phyloP scores from a whole-genome alignment of 1,140 invertebrate species.

The Drosophila ambigua region DNA sequence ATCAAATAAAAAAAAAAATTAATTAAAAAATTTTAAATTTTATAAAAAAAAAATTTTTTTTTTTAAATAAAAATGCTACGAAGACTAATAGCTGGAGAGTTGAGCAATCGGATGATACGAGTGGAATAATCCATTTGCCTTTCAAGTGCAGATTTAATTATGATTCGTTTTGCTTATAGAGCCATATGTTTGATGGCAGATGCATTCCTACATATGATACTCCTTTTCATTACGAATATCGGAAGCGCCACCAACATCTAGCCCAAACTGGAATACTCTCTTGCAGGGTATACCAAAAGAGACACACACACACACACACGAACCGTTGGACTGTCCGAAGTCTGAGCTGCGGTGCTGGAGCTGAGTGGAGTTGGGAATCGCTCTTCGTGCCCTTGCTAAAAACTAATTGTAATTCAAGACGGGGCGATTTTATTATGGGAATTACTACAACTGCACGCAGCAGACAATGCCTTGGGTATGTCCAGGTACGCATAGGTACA shows the following conservation, averaged over 20 bases:
- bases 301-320: not conserved
- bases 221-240: too few relatives aligned
- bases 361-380: conserved; percentile 17
- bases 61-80: too few relatives aligned
- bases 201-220: too few relatives aligned
- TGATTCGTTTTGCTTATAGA: too few relatives aligned
- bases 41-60: too few relatives aligned
- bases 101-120: too few relatives aligned
- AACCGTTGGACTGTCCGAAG: conserved; percentile 22
- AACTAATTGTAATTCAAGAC: conserved; percentile 84
- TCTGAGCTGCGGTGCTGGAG: not conserved
- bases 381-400: conserved; percentile 58
- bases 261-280: not conserved
- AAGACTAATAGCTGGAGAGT: too few relatives aligned
- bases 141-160: too few relatives aligned
- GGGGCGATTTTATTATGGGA: conserved; percentile 84
- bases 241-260: not conserved
- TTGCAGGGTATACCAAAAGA: not conserved
- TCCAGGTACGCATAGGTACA: conserved; percentile 19
- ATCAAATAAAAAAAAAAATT: too few relatives aligned
- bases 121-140: too few relatives aligned
- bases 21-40: too few relatives aligned
- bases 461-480: conserved; percentile 56
- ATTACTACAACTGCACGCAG: conserved; percentile 69
- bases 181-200: too few relatives aligned